Evolutionary conservation across 1,140 invertebrate genomes (phyloP).

Genomic region (Bradysia coprophila): DNA sequence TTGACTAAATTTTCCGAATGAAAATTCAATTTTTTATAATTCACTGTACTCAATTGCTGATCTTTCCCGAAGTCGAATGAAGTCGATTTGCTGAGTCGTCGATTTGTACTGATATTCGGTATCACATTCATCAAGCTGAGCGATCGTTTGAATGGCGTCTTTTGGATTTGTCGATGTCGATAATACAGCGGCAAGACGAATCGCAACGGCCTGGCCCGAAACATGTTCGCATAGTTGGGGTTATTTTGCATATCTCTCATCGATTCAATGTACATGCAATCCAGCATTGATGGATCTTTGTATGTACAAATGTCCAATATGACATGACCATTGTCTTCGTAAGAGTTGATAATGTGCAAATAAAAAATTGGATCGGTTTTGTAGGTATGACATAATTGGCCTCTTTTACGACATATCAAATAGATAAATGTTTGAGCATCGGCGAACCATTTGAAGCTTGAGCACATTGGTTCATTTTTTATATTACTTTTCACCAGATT

Average conservation of each 20-base stretch:
- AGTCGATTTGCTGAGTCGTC: too few relatives aligned
- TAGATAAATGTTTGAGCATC: not conserved
- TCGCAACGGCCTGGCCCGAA: constrained; percentile 52
- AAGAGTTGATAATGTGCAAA: constrained; percentile 1
- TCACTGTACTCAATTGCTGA: too few relatives aligned
- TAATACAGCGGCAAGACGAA: constrained; percentile 37
- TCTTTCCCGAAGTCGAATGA: too few relatives aligned
- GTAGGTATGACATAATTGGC: not conserved
- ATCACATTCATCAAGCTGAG: too few relatives aligned
- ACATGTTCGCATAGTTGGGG: constrained; percentile 59
- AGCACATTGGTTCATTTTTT: not conserved
- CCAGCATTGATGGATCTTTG: constrained; percentile 57
- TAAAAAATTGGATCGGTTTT: not conserved
- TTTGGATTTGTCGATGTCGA: not conserved
- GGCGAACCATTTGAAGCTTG: constrained; percentile 1
- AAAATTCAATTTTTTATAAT: too few relatives aligned
- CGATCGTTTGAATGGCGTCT: too few relatives aligned
- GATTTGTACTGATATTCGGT: too few relatives aligned
- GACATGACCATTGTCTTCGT: constrained; percentile 16
- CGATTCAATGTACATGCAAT: constrained; percentile 68
- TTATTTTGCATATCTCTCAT: constrained; percentile 63
- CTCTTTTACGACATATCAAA: not conserved
- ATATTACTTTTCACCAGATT: not conserved
- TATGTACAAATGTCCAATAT: constrained; percentile 69
- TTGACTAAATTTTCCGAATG: constrained; percentile 27